phyloP scores from a whole-genome alignment of 2,797 vertebrate species.

The Diplodus sargus region DNA sequence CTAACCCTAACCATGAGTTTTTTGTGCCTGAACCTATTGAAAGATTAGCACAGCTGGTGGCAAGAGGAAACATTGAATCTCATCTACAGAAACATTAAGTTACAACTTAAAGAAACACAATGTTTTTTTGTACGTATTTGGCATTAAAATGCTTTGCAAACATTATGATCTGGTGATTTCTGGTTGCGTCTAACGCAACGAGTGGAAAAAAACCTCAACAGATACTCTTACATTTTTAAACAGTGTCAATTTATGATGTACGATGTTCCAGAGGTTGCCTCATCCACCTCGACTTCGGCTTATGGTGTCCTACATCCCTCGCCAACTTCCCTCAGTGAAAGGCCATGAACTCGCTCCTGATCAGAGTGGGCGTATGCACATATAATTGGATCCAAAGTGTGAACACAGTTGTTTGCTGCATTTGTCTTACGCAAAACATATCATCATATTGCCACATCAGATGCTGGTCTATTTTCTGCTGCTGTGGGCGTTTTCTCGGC shows the following conservation, averaged over 20 bases:
- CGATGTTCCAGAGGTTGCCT: slow-evolving; percentile 17
- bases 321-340: slow-evolving; percentile 17
- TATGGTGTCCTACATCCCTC: not conserved
- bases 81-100: too few relatives aligned
- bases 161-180: too few relatives aligned
- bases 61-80: too few relatives aligned
- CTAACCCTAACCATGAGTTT: too few relatives aligned
- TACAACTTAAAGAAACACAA: too few relatives aligned
- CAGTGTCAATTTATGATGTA: slow-evolving; percentile 20
- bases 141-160: too few relatives aligned
- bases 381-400: slow-evolving; percentile 21
- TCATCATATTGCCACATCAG: slow-evolving; percentile 10
- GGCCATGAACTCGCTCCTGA: slow-evolving; percentile 14
- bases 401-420: slow-evolving; percentile 8
- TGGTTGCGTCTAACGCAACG: too few relatives aligned
- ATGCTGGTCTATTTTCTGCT: slow-evolving; percentile 22
- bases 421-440: slow-evolving; percentile 22
- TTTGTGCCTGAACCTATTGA: too few relatives aligned
- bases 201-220: not conserved
- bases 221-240: slow-evolving; percentile 23
- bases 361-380: not conserved
- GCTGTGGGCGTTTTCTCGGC: slow-evolving; percentile 10
- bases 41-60: too few relatives aligned
- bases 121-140: too few relatives aligned
- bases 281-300: slow-evolving; percentile 31